phyloP scores from a whole-genome alignment of 2,113 vertebrate genomes.

The Hemiprocne comata region DNA sequence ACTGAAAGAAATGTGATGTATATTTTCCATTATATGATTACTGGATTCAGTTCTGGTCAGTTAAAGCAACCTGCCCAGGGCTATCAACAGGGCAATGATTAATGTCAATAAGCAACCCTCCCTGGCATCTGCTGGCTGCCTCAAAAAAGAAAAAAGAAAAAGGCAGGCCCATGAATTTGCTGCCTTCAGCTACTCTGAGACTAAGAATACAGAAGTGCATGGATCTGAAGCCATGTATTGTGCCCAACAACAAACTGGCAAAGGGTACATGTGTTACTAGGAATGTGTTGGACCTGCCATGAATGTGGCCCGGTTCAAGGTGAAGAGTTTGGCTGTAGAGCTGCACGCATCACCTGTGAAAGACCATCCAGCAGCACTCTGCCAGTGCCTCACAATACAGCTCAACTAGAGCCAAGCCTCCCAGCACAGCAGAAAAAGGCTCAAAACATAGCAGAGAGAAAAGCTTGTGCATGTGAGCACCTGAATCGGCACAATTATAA shows the following conservation, averaged over 20 bases:
- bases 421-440: not conserved
- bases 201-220: not conserved
- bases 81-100: conserved; percentile 55
- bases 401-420: not conserved
- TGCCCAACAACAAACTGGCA: not conserved
- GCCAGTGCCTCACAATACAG: not conserved
- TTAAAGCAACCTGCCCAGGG: conserved; percentile 42
- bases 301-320: not conserved
- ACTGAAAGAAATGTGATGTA: conserved; percentile 50
- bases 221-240: not conserved
- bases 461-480: not conserved
- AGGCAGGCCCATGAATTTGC: not conserved
- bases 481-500: not conserved
- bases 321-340: not conserved
- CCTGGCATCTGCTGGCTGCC: conserved; percentile 38
- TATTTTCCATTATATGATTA: conserved; percentile 60
- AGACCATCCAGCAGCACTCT: not conserved
- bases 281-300: not conserved
- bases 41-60: conserved; percentile 62
- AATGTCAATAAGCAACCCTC: conserved; percentile 41
- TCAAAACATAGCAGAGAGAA: not conserved
- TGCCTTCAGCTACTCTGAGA: not conserved
- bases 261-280: not conserved
- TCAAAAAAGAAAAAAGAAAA: not conserved
- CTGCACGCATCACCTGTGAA: not conserved